Base-by-base conservation (phyloP, 2,113 vertebrate species). In the Ailurus styani region DNA sequence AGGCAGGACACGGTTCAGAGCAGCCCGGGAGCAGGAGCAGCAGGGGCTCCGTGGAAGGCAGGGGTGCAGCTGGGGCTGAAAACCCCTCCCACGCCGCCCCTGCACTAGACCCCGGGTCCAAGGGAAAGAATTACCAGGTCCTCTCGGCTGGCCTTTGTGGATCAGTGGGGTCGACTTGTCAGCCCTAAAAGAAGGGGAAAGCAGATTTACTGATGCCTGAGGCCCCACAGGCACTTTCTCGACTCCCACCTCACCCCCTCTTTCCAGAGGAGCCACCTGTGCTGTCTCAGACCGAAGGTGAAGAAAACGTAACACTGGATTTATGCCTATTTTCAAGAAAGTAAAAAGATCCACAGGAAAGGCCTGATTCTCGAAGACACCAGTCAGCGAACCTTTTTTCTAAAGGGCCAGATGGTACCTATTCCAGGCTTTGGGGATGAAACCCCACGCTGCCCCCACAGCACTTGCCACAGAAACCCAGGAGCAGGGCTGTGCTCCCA, bases 121-220 rank as follows among this genome's bases (percentile, higher is more conserved):
- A 29, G 29, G 2, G 21, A 6, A 60, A n/a, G 42, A 31, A 42
- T 98, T 97, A 98, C 99, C 99, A 23, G 98, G 98, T 97, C 98
- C 99, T 98, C 98, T 99, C 0, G 98, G 98, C 87, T 99, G 98
- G 75, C 99, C 98, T 98, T 99, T 99, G 98, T 93, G 99, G 98
- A 88, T 96, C 97, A 99, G 94, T 3, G 96, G 95, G 95, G 99
- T 99, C 27, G 98, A 98, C 98, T 99, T 99, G 96, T 99, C 99
- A 47, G 98, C 95, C 97, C 99, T 99, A 97, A 62, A 54, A 27
- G 96, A 70, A 91, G 89, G 90, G 37, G 94, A 95, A 73, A 91
- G 95, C 29, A 91, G 62, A 82, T 1, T 79, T 37, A 78, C 4
- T 57, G 87, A 57, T 1, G 20, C 4, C 40, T 0, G n/a, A 86